phyloP scores from a whole-genome alignment of 2,113 vertebrate species.

The Alethe diademata region DNA sequence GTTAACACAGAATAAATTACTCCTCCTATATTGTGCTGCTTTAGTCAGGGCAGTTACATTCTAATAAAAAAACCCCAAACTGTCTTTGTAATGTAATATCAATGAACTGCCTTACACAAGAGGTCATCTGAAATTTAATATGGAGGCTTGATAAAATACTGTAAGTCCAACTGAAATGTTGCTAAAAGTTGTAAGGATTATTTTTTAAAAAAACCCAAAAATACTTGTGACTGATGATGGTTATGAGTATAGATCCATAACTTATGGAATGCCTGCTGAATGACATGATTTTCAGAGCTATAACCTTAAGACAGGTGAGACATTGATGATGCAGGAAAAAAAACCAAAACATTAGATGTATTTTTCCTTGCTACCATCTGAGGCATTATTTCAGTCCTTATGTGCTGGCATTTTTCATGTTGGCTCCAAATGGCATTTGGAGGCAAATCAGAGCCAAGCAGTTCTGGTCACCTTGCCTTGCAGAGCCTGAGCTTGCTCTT shows the following conservation, averaged over 20 bases:
- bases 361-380: neutral
- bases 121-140: neutral
- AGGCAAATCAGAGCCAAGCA: neutral
- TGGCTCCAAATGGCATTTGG: neutral
- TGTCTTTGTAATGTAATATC: neutral
- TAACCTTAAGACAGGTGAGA: neutral
- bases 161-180: neutral
- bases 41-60: neutral
- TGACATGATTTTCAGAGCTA: neutral
- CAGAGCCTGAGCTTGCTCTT: neutral
- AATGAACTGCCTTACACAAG: neutral
- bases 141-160: neutral
- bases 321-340: neutral
- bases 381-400: neutral
- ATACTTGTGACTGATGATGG: neutral
- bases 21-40: neutral
- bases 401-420: neutral
- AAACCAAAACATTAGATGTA: neutral
- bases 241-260: neutral
- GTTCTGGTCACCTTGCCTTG: neutral
- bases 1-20: neutral
- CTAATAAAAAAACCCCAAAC: neutral
- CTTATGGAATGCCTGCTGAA: neutral
- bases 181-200: neutral
- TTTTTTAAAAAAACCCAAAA: neutral